Base-by-base conservation (phyloP, 2,888 invertebrate species). In the Nomada lathburiana region DNA sequence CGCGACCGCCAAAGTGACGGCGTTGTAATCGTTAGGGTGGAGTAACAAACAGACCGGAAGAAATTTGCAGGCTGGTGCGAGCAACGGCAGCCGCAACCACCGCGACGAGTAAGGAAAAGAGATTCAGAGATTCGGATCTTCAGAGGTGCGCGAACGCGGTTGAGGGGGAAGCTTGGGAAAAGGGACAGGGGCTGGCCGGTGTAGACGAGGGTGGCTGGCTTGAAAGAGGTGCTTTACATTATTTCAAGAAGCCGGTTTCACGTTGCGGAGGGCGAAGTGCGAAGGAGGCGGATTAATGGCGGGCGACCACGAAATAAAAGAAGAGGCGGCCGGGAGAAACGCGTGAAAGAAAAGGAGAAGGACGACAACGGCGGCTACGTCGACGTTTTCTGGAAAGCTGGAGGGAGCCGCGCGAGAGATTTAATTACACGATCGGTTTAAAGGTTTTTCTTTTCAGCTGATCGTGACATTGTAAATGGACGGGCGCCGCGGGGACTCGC, bases 161-260 rank as follows among this genome's bases (percentile, higher is more conserved):
- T 62, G 50, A 71, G 76, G 70, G 69, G 71, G 20, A 47, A 18
- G 68, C 42, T 16, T 44, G 60, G 62, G 57, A 69, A 83, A 67
- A 72, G 80, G 63, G 81, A 77, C 69, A 73, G 77, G 83, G 64
- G 82, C 64, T 68, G 71, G 52, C 69, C 67, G 69, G 57, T 60
- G 78, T 70, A 71, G 83, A 80, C 82, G 86, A 86, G 74, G 78
- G 84, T 78, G 78, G 85, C 83, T 77, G 71, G 74, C 71, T 82
- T 83, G 84, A 88, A 89, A 89, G 85, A 82, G 85, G 88, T 85
- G 86, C 89, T 90, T 88, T 89, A 85, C 87, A 87, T 89, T 89
- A 89, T 88, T 90, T 89, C 85, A 87, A 89, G 88, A 85, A 88
- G 86, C 81, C 79, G 44, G 78, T 68, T 74, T 76, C 76, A 55